These are phyloP conservation scores for Eufriesea mexicana DNA, from an alignment of 1,140 invertebrate species.

Conservation along the genomic window DNA sequence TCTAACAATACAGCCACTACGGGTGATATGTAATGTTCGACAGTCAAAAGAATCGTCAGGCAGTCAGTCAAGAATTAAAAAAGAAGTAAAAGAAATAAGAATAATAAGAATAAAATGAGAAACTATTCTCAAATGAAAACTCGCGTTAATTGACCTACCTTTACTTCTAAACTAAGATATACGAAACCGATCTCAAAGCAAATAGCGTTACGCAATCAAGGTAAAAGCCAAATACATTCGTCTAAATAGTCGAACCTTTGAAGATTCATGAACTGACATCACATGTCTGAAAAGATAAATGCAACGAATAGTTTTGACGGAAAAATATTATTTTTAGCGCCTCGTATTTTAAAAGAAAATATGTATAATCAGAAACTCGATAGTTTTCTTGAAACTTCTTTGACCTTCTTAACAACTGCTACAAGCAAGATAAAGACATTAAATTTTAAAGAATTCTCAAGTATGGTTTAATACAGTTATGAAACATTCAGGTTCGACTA, in stretches of 20 bases:
- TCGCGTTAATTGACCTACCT: conserved; percentile 77
- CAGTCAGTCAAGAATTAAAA: conserved; percentile 25
- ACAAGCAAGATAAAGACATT: background rate
- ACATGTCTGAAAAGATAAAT: conserved; percentile 2
- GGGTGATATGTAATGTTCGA: conserved; percentile 40
- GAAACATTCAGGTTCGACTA: conserved; percentile 48
- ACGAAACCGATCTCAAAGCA: conserved; percentile 82
- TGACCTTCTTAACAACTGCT: background rate
- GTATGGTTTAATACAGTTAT: background rate
- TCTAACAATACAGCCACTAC: conserved; percentile 55
- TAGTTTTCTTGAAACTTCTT: background rate
- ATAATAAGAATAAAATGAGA: conserved; percentile 30
- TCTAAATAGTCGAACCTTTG: conserved; percentile 78
- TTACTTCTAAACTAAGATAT: conserved; percentile 82
- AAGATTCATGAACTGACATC: conserved; percentile 64
- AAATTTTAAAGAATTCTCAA: background rate
- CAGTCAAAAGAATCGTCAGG: conserved; percentile 44
- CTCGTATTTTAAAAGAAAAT: background rate
- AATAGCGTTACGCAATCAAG: conserved; percentile 83
- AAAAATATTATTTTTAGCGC: background rate
- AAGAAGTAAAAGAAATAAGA: background rate
- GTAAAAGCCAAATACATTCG: conserved; percentile 82
- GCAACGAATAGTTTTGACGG: background rate
- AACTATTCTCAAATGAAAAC: conserved; percentile 76
- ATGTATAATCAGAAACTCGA: background rate